Evolutionary conservation across 2,113 vertebrate species (phyloP).

Genomic region (Marcusenius ussheri): DNA sequence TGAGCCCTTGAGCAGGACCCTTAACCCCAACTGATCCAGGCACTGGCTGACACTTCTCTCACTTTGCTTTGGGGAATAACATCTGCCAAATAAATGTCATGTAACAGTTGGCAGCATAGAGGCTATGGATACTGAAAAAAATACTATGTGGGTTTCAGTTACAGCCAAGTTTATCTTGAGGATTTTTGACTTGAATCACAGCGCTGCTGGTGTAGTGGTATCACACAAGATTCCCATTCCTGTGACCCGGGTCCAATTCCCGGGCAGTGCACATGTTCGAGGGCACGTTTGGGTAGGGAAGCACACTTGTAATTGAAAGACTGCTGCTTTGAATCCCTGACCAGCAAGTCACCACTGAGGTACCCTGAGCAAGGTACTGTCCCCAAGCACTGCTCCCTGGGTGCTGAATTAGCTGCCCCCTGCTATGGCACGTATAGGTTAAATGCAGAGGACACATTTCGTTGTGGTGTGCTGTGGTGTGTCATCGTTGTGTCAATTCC

Average conservation of each 20-base stretch:
- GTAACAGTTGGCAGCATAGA: not conserved
- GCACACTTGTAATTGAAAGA: too few species aligned
- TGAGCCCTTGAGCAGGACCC: not conserved
- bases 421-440: too few species aligned
- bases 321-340: too few species aligned
- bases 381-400: too few species aligned
- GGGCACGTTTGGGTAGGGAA: too few species aligned
- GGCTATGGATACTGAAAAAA: not conserved
- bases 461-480: too few species aligned
- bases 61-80: not conserved
- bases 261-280: constrained; percentile 41
- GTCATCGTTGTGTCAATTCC: too few species aligned
- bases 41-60: not conserved
- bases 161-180: not conserved
- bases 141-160: not conserved
- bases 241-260: constrained; percentile 91
- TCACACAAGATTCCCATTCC: constrained; percentile 99
- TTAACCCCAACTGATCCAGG: not conserved
- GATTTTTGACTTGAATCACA: not conserved
- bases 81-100: not conserved
- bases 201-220: constrained; percentile 99
- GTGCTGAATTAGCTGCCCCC: too few species aligned
- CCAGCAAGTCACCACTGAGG: too few species aligned
- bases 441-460: too few species aligned
- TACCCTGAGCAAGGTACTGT: too few species aligned